phyloP scores from a whole-genome alignment of 2,797 vertebrate genomes.

The Microctenopoma steveboyesi region DNA sequence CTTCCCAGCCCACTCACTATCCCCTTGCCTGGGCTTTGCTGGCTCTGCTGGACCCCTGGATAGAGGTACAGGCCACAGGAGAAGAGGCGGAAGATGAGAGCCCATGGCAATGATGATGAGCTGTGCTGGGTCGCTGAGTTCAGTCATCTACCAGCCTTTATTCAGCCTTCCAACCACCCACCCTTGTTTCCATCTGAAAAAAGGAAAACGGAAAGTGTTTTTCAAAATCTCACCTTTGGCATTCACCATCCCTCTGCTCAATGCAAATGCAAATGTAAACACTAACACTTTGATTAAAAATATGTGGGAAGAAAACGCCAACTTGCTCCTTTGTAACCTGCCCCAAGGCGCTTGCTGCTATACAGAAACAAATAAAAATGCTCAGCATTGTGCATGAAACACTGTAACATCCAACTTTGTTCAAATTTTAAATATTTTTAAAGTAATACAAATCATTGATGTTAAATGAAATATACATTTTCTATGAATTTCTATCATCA shows the following conservation, averaged over 20 bases:
- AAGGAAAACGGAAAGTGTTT: conserved; percentile 69
- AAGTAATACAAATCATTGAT: conserved; percentile 42
- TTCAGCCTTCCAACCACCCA: conserved; percentile 79
- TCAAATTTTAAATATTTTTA: conserved; percentile 38
- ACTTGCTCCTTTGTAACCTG: conserved; percentile 80
- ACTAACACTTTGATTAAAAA: conserved; percentile 83
- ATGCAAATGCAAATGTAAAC: conserved; percentile 83
- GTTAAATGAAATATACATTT: conserved; percentile 23
- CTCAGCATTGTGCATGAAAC: conserved; percentile 53
- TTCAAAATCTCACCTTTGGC: conserved; percentile 82
- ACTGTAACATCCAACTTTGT: conserved; percentile 46
- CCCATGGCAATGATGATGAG: conserved; percentile 81
- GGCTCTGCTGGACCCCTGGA: conserved; percentile 75
- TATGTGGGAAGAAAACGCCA: conserved; percentile 80
- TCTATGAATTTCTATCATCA: neutral
- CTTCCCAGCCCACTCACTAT: conserved; percentile 81
- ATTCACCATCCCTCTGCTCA: conserved; percentile 77
- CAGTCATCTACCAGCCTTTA: conserved; percentile 80
- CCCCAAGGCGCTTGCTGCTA: conserved; percentile 69
- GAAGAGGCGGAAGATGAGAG: conserved; percentile 74
- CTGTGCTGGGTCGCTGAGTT: conserved; percentile 76
- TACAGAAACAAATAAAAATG: conserved; percentile 72
- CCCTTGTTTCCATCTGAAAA: conserved; percentile 78
- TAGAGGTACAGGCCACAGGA: conserved; percentile 77
- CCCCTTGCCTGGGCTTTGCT: conserved; percentile 72